Base-by-base conservation (phyloP, 2,888 invertebrate species). In the Callosobruchus maculatus region DNA sequence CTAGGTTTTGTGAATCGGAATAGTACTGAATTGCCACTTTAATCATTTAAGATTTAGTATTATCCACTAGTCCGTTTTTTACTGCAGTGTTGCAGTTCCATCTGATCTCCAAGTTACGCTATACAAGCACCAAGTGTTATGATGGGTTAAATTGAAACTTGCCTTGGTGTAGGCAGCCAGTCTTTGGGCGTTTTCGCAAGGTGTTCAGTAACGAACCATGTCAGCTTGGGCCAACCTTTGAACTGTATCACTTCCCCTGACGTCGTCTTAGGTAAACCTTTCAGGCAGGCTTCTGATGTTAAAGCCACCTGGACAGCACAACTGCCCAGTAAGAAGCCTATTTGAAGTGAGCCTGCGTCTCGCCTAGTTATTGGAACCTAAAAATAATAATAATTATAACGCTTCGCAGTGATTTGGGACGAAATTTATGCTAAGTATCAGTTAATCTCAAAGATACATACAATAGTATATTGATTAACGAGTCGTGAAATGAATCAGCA, bases 171-270 rank as follows among this genome's bases (percentile, higher is more conserved):
- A 0, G 98, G 96, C 74, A 95, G 91, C 95, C 99, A 99, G 87
- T 99, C 99, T 86, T 97, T 97, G 2, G 98, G 96, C 18, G 97
- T 97, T 83, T 96, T 96, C 0, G 95, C 93, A 77, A 98, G 89
- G 87, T 98, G 97, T 87, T 99, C 99, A 0, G 98, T 98, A 0
- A 98, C 95, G 83, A 98, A 96, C 99, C 99, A 99, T 77, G 95
- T 95, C n/a, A 99, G 88, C 73, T 94, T 94, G 0, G 98, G 98
- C 98, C 98, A 99, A 4, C 98, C 98, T 84, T 96, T 96, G 84
- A 97, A 95, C 74, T 86, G 87, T 49, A 85, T 85, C 9, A 94
- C 92, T 82, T 94, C 94, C 0, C 94, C 94, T n/a, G 92, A 91
- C 5, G 93, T 90, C n/a, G 91, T 92, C 86, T 94, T 94, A 2